Evolutionary conservation across 2,888 invertebrate genomes (phyloP).

Genomic region (Diaprepes abbreviatus): DNA sequence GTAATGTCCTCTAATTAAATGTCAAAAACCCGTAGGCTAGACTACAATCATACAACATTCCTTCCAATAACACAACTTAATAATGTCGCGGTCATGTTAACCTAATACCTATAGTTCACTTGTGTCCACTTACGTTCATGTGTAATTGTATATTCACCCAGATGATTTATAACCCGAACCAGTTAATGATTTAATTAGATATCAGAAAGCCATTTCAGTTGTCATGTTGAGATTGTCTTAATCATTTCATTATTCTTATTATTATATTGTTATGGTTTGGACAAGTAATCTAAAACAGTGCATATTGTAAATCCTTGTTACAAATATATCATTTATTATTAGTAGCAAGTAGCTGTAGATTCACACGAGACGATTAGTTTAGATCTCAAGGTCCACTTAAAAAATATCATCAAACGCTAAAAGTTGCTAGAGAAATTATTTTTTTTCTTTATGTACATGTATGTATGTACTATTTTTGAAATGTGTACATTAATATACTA

Average conservation of each 20-base stretch:
- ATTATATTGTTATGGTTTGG: not conserved
- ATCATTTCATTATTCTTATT: slow-evolving; percentile 6
- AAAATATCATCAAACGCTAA: no score
- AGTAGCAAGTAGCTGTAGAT: no score
- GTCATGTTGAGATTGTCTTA: slow-evolving; percentile 16
- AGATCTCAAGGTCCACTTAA: no score
- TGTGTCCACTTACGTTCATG: slow-evolving; percentile 33
- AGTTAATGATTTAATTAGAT: slow-evolving; percentile 34
- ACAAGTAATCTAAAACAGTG: no score
- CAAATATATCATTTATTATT: no score
- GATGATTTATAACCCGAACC: slow-evolving; percentile 38
- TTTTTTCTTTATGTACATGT: no score
- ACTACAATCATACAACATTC: slow-evolving; percentile 3
- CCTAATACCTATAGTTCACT: slow-evolving; percentile 42
- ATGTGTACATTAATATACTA: no score
- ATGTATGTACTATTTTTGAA: no score
- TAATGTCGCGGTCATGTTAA: slow-evolving; percentile 38
- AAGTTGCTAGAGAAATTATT: no score
- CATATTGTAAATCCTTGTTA: no score
- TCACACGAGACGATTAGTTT: no score
- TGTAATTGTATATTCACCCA: slow-evolving; percentile 37
- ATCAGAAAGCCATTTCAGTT: slow-evolving; percentile 11
- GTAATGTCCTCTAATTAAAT: not conserved
- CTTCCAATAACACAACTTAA: slow-evolving; percentile 24
- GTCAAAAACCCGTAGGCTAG: not conserved